Percentiles rank a stretch among this genome's conserved stretches.
Conservation (phyloP, 2,888 invertebrate genomes). For the Oxystoma pomonae region DNA sequence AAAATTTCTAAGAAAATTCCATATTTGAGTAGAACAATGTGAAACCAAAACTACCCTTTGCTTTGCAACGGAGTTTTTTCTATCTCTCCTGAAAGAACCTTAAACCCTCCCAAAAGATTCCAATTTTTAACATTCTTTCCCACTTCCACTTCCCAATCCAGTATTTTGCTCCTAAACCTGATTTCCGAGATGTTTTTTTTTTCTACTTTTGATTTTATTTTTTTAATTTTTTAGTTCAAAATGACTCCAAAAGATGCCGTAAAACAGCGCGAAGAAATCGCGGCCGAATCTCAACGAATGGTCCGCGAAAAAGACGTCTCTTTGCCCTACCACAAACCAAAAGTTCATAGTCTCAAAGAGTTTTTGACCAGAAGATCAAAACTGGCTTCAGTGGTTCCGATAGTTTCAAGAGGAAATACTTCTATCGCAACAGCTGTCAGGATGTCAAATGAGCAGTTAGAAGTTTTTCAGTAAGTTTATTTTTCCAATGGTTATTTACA, state of each 20-base stretch:
- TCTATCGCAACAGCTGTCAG: constrained; percentile 53
- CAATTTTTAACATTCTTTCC: no score
- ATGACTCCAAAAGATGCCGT: constrained; percentile 65
- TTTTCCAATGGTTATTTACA: no score
- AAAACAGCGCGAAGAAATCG: constrained; percentile 69
- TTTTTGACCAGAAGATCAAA: constrained; percentile 59
- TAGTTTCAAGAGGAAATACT: constrained; percentile 34
- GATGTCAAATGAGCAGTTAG: constrained; percentile 64
- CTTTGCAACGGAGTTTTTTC: no score
- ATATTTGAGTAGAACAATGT: no score
- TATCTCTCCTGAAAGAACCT: no score
- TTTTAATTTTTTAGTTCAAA: constrained; percentile 46
- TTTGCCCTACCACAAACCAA: constrained; percentile 84
- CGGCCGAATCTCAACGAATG: constrained; percentile 80
- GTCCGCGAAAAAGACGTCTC: constrained; percentile 70
- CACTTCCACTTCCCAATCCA: no score
- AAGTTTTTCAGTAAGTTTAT: constrained; percentile 59
- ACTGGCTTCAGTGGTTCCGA: constrained; percentile 45
- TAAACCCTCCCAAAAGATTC: no score
- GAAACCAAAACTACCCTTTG: no score
- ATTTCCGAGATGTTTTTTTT: no score
- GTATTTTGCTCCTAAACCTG: no score
- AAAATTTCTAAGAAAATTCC: no score
- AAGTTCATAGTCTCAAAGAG: constrained; percentile 72
- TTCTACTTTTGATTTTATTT: no score